Conservation (phyloP, 1,140 invertebrate species). For the Melitaea cinxia region DNA sequence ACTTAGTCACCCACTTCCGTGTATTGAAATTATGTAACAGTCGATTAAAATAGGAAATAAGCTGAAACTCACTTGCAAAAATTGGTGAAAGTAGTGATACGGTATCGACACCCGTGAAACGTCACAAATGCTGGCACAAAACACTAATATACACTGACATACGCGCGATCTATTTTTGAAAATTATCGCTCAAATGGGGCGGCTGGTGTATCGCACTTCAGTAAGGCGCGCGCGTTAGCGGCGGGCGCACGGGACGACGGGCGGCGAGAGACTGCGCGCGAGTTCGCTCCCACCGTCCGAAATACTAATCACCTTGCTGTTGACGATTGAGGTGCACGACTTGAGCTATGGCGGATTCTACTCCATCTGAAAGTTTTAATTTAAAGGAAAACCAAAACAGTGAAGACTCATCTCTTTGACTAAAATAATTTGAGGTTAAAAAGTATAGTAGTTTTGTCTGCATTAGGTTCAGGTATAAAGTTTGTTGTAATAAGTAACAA, state of each 20-base stretch:
- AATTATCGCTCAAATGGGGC: slow-evolving; percentile 40
- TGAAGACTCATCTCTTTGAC: no score
- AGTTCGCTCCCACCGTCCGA: slow-evolving; percentile 65
- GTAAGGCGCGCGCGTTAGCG: slow-evolving; percentile 54
- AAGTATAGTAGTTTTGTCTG: no score
- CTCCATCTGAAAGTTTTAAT: no score
- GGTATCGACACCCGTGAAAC: slow-evolving; percentile 48
- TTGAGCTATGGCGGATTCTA: slow-evolving; percentile 47
- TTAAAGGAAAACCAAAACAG: no score
- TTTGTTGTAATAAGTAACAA: no score
- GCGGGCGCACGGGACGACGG: slow-evolving; percentile 63
- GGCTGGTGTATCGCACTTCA: slow-evolving; percentile 47
- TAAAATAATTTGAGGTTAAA: no score
- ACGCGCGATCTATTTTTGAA: slow-evolving; percentile 60
- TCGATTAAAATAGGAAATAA: slow-evolving; percentile 53
- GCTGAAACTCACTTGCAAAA: slow-evolving; percentile 75
- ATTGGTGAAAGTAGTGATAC: slow-evolving; percentile 58
- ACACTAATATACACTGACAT: slow-evolving; percentile 66
- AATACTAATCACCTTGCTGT: slow-evolving; percentile 79
- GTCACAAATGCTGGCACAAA: slow-evolving; percentile 62
- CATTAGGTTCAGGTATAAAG: no score
- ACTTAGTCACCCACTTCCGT: slow-evolving; percentile 43
- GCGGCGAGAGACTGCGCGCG: slow-evolving; percentile 73
- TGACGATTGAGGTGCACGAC: slow-evolving; percentile 54
- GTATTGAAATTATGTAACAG: slow-evolving; percentile 57